A percentile compares a stretch with the other conserved stretches of the same genome.
Evolutionary conservation across 2,113 vertebrate genomes (phyloP).

Genomic region (Dolichallabes microphthalmus): DNA sequence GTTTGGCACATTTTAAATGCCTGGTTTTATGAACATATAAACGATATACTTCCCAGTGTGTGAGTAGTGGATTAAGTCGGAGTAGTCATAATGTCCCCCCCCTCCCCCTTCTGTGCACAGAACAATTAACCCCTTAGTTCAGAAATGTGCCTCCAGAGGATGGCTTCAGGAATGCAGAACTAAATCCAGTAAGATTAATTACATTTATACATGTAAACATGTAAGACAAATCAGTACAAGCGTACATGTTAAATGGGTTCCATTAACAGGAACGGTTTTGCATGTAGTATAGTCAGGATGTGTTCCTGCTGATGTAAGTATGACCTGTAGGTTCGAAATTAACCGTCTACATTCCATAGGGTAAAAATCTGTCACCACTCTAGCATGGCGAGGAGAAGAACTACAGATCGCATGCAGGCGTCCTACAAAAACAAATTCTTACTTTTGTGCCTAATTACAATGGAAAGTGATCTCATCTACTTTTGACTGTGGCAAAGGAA

Average conservation of each 20-base stretch:
- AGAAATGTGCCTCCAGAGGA: conserved; percentile 27
- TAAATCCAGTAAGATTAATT: conserved; percentile 20
- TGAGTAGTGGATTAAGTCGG: conserved; percentile 38
- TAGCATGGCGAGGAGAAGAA: neutral
- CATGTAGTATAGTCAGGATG: neutral
- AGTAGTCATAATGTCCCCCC: conserved; percentile 15
- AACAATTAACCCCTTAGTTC: conserved; percentile 34
- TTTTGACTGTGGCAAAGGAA: conserved; percentile 40
- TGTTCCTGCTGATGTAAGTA: neutral
- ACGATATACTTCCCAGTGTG: conserved; percentile 33
- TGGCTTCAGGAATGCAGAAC: conserved; percentile 6
- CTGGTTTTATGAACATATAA: conserved; percentile 40
- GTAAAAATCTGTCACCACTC: conserved; percentile 11
- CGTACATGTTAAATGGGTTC: conserved; percentile 17
- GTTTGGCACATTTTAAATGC: conserved; percentile 42
- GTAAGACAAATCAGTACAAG: neutral
- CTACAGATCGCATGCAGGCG: conserved; percentile 22
- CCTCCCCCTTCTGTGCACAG: neutral
- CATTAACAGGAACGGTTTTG: neutral
- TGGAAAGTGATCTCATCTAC: conserved; percentile 49
- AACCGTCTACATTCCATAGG: neutral
- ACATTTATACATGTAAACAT: conserved; percentile 14
- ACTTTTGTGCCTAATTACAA: conserved; percentile 44
- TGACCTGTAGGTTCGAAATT: neutral
- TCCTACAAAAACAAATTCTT: conserved; percentile 26